phyloP scores from a whole-genome alignment of 2,888 invertebrate genomes.

The Sesamia inferens region DNA sequence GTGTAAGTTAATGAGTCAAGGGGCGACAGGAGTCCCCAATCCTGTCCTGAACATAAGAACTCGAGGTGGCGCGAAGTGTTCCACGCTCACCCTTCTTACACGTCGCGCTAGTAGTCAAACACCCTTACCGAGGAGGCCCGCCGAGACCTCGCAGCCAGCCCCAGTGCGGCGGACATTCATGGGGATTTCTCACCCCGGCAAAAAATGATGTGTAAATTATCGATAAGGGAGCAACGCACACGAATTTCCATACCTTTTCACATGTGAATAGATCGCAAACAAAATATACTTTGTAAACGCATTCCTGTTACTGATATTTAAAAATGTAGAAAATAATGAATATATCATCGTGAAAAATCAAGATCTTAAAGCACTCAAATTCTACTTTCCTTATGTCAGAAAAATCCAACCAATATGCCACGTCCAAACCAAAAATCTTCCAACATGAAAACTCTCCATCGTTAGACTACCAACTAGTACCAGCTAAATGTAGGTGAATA shows the following conservation, averaged over 20 bases:
- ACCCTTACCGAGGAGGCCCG: too few relatives aligned
- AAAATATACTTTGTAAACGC: background rate
- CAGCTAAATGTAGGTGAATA: conserved; percentile 68
- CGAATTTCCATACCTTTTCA: background rate
- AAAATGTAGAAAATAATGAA: background rate
- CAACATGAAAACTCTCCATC: conserved; percentile 48
- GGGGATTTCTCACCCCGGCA: too few relatives aligned
- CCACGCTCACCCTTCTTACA: too few relatives aligned
- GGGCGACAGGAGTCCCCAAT: too few relatives aligned
- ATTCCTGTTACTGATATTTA: background rate
- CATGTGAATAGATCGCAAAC: background rate
- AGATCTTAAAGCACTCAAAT: background rate
- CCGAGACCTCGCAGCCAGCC: too few relatives aligned
- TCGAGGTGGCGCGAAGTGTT: too few relatives aligned
- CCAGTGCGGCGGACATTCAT: too few relatives aligned
- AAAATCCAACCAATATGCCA: conserved; percentile 37
- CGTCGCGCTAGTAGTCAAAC: too few relatives aligned
- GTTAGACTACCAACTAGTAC: conserved; percentile 70
- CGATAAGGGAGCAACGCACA: background rate
- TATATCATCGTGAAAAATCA: background rate
- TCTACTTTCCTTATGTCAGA: background rate
- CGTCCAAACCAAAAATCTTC: conserved; percentile 49
- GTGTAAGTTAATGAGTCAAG: background rate
- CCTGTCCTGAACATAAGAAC: too few relatives aligned
- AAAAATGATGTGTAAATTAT: background rate